A percentile compares a stretch with the other conserved stretches of the same genome.
Conservation (phyloP, 2,888 invertebrate species). For the Choreutis nemorana region DNA sequence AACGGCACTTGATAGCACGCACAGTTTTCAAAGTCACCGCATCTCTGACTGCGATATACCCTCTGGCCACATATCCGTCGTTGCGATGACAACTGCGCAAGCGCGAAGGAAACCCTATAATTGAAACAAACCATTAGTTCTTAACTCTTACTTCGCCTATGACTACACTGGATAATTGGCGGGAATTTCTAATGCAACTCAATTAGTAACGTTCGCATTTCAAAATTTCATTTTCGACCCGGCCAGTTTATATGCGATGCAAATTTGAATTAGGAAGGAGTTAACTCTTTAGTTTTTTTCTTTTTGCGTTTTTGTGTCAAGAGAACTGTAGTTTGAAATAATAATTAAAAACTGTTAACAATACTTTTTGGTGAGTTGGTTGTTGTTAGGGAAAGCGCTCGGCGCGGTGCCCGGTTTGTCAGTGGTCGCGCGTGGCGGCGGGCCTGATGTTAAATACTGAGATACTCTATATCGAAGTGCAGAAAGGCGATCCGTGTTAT, state of each 20-base stretch:
- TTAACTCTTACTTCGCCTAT: slow-evolving; percentile 34
- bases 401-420: slow-evolving; percentile 37
- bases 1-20: slow-evolving; percentile 23
- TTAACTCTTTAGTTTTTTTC: too few relatives aligned
- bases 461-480: slow-evolving; percentile 53
- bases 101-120: slow-evolving; percentile 55
- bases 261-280: too few relatives aligned
- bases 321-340: too few relatives aligned
- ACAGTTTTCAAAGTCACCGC: slow-evolving; percentile 23
- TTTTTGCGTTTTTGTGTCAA: too few relatives aligned
- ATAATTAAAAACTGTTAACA: too few relatives aligned
- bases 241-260: too few relatives aligned
- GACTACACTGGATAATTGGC: slow-evolving; percentile 39
- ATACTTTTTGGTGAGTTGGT: slow-evolving; percentile 3
- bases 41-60: slow-evolving; percentile 22
- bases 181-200: too few relatives aligned
- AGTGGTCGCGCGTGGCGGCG: slow-evolving; percentile 50
- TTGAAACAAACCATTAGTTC: slow-evolving; percentile 45
- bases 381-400: slow-evolving; percentile 42
- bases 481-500: slow-evolving; percentile 26
- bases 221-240: too few relatives aligned
- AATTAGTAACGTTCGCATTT: too few relatives aligned
- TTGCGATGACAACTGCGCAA: slow-evolving; percentile 29
- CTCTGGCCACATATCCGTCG: slow-evolving; percentile 39
- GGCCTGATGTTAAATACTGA: slow-evolving; percentile 58